A percentile compares a stretch with the other conserved stretches of the same genome.
Evolutionary conservation across 2,888 invertebrate genomes (phyloP).

Genomic region (Thymelicus sylvestris): DNA sequence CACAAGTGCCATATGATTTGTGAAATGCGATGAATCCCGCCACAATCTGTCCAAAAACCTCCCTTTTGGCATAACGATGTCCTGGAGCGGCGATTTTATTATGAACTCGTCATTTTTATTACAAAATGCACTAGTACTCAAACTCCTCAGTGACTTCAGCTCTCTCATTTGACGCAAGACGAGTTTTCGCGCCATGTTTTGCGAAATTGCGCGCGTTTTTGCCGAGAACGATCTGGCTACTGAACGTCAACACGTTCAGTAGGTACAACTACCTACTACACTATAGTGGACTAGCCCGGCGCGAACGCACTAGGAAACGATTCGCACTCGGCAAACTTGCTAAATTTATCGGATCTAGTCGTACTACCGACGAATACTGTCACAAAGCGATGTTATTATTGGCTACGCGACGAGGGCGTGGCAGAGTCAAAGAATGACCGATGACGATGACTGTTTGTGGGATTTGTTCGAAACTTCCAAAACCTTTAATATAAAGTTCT

Average conservation of each 20-base stretch:
- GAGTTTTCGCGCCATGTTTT: conserved; percentile 64
- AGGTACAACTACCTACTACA: no score
- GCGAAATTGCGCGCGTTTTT: conserved; percentile 60
- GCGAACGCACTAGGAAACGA: conserved; percentile 12
- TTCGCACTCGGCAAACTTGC: conserved; percentile 32
- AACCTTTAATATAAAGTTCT: no score
- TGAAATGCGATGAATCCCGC: conserved; percentile 59
- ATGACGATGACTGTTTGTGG: no score
- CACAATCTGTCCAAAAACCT: conserved; percentile 69
- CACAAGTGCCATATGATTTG: conserved; percentile 71
- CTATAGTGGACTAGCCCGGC: not conserved
- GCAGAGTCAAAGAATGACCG: no score
- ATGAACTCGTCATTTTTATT: conserved; percentile 62
- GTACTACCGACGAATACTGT: not conserved
- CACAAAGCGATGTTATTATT: not conserved
- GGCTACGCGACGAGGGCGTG: no score
- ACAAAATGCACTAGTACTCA: conserved; percentile 57
- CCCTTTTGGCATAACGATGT: conserved; percentile 63
- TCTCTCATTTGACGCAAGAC: conserved; percentile 67
- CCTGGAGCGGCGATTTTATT: conserved; percentile 64
- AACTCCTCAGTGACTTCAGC: conserved; percentile 63
- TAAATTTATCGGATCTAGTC: conserved; percentile 27
- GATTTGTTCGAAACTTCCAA: no score
- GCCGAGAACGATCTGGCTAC: conserved; percentile 50
- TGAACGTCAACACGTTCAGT: no score